These are phyloP conservation scores for Chlorops oryzae DNA, from an alignment of 1,140 invertebrate genomes.

Conservation along the genomic window DNA sequence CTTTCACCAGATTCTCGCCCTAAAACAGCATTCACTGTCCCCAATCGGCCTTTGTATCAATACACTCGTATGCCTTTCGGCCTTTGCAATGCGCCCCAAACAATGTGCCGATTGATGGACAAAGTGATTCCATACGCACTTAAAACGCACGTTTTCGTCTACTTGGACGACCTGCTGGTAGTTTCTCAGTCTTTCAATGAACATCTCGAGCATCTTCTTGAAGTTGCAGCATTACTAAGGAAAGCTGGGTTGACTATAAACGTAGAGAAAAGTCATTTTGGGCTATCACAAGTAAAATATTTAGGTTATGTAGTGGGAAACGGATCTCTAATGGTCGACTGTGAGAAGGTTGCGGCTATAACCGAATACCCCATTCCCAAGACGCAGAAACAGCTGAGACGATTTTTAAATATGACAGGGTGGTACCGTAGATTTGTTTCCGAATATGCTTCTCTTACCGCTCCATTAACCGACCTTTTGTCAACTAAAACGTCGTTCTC, in stretches of 20 bases:
- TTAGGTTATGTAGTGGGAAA: constrained; percentile 24
- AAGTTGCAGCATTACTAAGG: constrained; percentile 38
- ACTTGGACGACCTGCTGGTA: constrained; percentile 51
- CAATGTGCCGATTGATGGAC: too few species aligned
- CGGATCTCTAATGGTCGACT: constrained; percentile 33
- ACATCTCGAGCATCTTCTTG: constrained; percentile 40
- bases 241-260: constrained; percentile 48
- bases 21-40: constrained; percentile 2
- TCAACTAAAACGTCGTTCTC: constrained; percentile 25
- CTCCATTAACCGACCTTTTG: too few species aligned
- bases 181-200: constrained; percentile 35
- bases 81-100: too few species aligned
- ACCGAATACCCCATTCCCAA: constrained; percentile 30
- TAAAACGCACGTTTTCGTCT: constrained; percentile 20
- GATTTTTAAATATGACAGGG: too few species aligned
- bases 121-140: constrained; percentile 19
- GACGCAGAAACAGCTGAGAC: too few species aligned
- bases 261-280: constrained; percentile 46
- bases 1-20: neutral
- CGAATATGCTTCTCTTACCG: too few species aligned
- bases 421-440: too few species aligned
- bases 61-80: too few species aligned
- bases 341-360: constrained; percentile 41
- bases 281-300: constrained; percentile 23
- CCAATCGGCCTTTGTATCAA: constrained; percentile 1